A percentile compares a stretch with the other conserved stretches of the same genome.
These are phyloP conservation scores for Mormyrus lacerda DNA, from an alignment of 2,113 vertebrate genomes.

Conservation along the genomic window DNA sequence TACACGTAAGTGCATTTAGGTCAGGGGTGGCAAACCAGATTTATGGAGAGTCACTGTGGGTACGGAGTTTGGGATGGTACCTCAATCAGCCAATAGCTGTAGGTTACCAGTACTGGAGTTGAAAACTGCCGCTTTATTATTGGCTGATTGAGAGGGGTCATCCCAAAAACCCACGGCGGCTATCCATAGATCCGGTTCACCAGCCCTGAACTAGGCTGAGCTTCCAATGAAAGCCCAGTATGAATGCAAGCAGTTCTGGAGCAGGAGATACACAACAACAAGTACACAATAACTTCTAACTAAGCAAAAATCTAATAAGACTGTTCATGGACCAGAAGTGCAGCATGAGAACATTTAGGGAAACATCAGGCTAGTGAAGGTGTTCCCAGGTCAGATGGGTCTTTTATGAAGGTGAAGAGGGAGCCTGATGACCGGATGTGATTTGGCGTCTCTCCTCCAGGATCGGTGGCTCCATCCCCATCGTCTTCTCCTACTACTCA, in stretches of 20 bases:
- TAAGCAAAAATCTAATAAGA: background rate
- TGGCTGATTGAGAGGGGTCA: no score
- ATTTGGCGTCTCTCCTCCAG: constrained; percentile 45
- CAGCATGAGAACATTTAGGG: background rate
- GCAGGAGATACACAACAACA: background rate
- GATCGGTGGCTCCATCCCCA: constrained; percentile 92
- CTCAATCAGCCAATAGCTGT: background rate
- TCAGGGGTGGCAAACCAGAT: background rate
- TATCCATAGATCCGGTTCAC: background rate
- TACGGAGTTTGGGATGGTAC: background rate
- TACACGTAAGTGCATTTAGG: background rate
- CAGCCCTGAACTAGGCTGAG: background rate
- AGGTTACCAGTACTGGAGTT: no score
- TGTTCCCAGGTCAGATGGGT: background rate
- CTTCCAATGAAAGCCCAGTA: background rate
- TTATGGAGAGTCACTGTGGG: background rate
- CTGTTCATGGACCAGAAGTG: background rate
- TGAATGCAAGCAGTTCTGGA: background rate
- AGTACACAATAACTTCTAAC: background rate
- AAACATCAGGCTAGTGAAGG: background rate
- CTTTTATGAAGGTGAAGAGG: background rate
- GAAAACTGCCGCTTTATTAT: no score
- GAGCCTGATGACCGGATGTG: background rate
- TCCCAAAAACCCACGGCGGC: background rate
- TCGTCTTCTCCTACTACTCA: constrained; percentile 96